Evolutionary conservation across 2,888 invertebrate species (phyloP), one percentile per base, ranked within the genome.

Genomic region (Piscicola geometra): DNA sequence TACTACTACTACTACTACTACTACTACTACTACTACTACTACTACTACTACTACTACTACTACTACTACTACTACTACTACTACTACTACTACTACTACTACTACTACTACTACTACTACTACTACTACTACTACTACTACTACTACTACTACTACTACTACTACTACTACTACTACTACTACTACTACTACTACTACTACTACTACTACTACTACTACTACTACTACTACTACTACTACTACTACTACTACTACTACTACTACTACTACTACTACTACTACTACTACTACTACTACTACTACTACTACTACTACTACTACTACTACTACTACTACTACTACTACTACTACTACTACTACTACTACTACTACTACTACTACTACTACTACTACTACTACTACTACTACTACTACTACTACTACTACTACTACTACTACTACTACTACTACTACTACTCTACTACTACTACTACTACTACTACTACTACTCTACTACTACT

Each of bases 1-100:
- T 78, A 71, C 78, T 78, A 73, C 78, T 76, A 0, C 78, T 77
- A 71, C 79, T 78, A 72, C 77, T 79, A 76, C 77, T 76, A 78
- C 78, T 76, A 56, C 76, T 76, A 76, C 76, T 76, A 76, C 77
- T 71, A 71, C 76, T 76, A 71, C 64, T 71, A 60, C 76, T 76
- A 76, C 76, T 1, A 76, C 71, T 41, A 56, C 70, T 71, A 76
- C 76, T 60, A 71, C 75, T 36, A 76, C 74, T 70, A 36, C 74
- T 70, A 70, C 74, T 70, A 70, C 74, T 36, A 70, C 74, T 64
- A 64, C 64, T 64, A 64, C 25, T 30, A 28, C 28, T 64, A 28
- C 28, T 64, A 64, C 64, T 30, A 25, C 30, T 64, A 28, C 25
- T 64, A 28, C 64, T 64, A 64, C 28, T 64, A 64, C 30, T 69